A percentile compares a stretch with the other conserved stretches of the same genome.
These are phyloP conservation scores for Chaenocephalus aceratus DNA, from an alignment of 2,113 vertebrate species.

Conservation along the genomic window DNA sequence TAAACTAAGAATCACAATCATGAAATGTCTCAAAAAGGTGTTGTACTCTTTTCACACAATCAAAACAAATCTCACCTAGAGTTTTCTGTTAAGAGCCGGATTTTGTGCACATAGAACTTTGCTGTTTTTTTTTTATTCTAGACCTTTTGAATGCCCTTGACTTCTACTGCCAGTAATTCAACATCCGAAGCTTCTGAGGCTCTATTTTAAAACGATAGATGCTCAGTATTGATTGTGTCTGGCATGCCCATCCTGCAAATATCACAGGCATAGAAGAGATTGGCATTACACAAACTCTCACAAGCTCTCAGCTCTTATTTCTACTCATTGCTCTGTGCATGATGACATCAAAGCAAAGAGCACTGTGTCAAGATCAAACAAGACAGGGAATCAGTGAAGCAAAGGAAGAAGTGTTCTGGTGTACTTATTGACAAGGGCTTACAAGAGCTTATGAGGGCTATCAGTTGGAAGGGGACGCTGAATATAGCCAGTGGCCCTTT, in stretches of 20 bases:
- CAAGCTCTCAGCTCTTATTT: constrained; percentile 32
- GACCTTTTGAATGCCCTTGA: not conserved
- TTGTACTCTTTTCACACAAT: not conserved
- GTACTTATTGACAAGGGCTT: constrained; percentile 65
- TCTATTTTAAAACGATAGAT: constrained; percentile 24
- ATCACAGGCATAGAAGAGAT: constrained; percentile 30
- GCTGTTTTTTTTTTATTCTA: not conserved
- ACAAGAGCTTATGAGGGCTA: constrained; percentile 58
- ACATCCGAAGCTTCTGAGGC: not conserved
- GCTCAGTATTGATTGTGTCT: constrained; percentile 26
- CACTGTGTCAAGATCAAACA: constrained; percentile 65
- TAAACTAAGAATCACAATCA: not conserved
- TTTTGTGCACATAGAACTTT: not conserved
- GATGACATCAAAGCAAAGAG: constrained; percentile 70
- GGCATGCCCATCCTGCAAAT: constrained; percentile 39
- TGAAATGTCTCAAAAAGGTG: not conserved
- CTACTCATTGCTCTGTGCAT: constrained; percentile 41
- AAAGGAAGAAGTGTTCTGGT: constrained; percentile 63
- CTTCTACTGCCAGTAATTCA: constrained; percentile 3
- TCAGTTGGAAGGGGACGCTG: constrained; percentile 21
- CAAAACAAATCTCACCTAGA: not conserved
- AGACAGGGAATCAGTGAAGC: constrained; percentile 51
- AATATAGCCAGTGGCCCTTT: constrained; percentile 5
- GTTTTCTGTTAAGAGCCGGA: not conserved
- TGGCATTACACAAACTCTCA: constrained; percentile 29